Evolutionary conservation across 2,113 vertebrate species (phyloP).

Genomic region (Chlorodrepanis virens): DNA sequence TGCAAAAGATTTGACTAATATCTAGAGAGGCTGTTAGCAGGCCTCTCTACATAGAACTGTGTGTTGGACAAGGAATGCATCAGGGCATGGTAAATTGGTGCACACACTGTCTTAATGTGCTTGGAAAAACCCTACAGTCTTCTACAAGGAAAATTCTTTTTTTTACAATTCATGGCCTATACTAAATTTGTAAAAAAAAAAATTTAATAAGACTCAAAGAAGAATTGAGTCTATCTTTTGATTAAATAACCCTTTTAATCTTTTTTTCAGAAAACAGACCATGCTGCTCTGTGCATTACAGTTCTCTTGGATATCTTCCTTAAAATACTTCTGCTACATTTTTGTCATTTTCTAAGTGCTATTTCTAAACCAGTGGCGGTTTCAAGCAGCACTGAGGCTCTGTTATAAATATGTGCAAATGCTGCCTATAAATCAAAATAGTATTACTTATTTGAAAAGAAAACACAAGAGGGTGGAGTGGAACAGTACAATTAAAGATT

Average conservation of each 20-base stretch:
- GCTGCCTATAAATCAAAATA: not conserved
- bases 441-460: not conserved
- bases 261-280: conserved; percentile 12
- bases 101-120: not conserved
- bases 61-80: not conserved
- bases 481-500: not conserved
- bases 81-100: not conserved
- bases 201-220: not conserved
- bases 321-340: not conserved
- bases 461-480: not conserved
- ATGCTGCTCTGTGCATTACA: not conserved
- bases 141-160: not conserved
- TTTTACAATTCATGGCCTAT: not conserved
- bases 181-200: not conserved
- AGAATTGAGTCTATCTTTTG: not conserved
- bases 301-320: not conserved
- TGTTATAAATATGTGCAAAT: not conserved
- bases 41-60: not conserved
- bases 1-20: not conserved
- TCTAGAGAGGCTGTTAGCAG: not conserved
- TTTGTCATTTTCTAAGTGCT: not conserved
- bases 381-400: not conserved
- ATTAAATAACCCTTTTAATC: not conserved
- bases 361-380: not conserved
- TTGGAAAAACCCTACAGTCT: not conserved